Percentiles rank a stretch among this genome's conserved stretches.
Conservation (phyloP, 2,113 vertebrate species). For the Loxodonta africana region DNA sequence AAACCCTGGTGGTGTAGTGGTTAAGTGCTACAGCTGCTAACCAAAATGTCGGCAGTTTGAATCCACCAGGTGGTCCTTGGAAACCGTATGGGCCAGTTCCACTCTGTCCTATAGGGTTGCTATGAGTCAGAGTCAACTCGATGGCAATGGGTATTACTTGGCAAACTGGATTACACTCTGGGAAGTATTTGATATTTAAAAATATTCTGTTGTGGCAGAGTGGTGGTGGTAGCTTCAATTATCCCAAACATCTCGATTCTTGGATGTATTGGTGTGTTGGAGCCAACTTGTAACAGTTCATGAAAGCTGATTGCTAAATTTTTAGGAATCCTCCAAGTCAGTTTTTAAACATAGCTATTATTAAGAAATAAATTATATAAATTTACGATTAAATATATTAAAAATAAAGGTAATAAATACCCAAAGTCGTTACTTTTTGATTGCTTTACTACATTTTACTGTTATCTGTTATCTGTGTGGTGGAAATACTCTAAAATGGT, state of each 20-base stretch:
- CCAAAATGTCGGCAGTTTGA: too few relatives aligned
- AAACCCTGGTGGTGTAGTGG: too few relatives aligned
- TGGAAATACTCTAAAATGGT: not conserved
- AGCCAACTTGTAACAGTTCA: too few relatives aligned
- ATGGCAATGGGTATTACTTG: not conserved
- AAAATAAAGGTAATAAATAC: not conserved
- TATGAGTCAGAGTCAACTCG: too few relatives aligned
- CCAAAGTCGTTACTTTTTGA: not conserved
- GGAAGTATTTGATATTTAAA: not conserved
- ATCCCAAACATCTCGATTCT: not conserved
- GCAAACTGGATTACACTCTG: not conserved
- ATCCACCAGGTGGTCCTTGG: too few relatives aligned
- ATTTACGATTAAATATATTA: not conserved
- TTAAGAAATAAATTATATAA: not conserved
- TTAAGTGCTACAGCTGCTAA: too few relatives aligned
- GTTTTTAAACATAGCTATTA: too few relatives aligned
- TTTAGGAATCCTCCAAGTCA: too few relatives aligned
- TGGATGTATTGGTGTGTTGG: not conserved
- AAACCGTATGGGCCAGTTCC: too few relatives aligned
- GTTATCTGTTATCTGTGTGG: not conserved
- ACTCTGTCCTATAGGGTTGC: too few relatives aligned
- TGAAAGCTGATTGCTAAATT: too few relatives aligned
- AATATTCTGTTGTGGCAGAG: not conserved
- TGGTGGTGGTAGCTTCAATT: not conserved
- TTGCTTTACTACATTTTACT: not conserved